Evolutionary conservation across 1,140 invertebrate genomes (phyloP).

Genomic region (Chionoecetes opilio): DNA sequence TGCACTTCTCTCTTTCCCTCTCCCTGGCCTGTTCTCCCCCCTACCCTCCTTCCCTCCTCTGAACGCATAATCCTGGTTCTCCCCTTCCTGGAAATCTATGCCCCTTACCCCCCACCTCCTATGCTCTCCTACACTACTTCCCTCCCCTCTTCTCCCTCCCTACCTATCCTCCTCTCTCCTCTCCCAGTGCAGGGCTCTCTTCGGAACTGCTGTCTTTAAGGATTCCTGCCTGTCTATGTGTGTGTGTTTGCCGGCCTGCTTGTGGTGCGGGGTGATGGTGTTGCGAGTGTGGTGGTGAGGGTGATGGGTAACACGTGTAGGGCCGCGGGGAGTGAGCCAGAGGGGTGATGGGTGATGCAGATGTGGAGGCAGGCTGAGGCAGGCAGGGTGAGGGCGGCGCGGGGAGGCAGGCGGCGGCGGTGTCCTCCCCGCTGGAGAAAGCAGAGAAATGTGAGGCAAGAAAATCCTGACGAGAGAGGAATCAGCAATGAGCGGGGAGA

Average conservation of each 20-base stretch:
- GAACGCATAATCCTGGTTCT: neutral
- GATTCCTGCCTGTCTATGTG: neutral
- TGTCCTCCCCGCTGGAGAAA: slow-evolving; percentile 63
- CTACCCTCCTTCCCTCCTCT: neutral
- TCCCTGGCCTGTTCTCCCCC: neutral
- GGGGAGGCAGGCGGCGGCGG: neutral
- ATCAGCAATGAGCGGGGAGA: slow-evolving; percentile 65
- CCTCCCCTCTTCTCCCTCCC: neutral
- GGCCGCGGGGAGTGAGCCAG: neutral
- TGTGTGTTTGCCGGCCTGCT: neutral
- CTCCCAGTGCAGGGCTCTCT: neutral
- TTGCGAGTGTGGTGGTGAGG: neutral
- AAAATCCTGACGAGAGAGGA: slow-evolving; percentile 71
- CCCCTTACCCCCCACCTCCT: neutral
- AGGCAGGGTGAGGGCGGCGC: neutral
- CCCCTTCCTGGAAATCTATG: neutral
- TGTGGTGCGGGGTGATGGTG: neutral
- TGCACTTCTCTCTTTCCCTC: neutral
- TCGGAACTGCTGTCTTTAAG: slow-evolving; percentile 24
- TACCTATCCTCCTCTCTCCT: neutral
- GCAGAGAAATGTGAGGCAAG: slow-evolving; percentile 73
- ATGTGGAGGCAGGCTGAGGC: neutral
- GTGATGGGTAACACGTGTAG: slow-evolving; percentile 17
- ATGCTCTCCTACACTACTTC: neutral
- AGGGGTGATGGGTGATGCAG: slow-evolving; percentile 25